Conservation (phyloP, 2,888 invertebrate genomes). For the Platycnemis pennipes region DNA sequence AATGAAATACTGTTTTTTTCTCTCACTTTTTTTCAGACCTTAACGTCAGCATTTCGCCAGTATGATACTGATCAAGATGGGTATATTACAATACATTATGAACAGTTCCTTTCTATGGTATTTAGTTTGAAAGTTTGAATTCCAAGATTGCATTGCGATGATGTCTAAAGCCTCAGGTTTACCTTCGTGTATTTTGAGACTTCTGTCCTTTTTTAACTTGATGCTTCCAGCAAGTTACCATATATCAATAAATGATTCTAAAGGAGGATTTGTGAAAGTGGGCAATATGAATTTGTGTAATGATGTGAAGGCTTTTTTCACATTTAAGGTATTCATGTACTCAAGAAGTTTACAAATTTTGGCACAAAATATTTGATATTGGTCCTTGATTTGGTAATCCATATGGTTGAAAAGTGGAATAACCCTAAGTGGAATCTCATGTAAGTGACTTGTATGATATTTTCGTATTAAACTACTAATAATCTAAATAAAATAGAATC, state of each 20-base stretch:
- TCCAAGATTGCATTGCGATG: background rate
- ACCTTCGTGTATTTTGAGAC: background rate
- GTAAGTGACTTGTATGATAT: background rate
- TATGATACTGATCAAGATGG: constrained; percentile 96
- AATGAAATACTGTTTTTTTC: constrained; percentile 72
- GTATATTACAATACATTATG: constrained; percentile 96
- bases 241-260: background rate
- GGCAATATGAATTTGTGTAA: background rate
- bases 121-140: constrained; percentile 78
- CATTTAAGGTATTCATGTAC: background rate
- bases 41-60: constrained; percentile 93
- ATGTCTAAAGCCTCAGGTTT: background rate
- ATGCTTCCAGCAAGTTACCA: background rate
- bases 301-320: background rate
- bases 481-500: background rate
- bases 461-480: background rate
- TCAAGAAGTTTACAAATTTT: background rate
- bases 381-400: background rate
- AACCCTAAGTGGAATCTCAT: background rate
- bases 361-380: background rate
- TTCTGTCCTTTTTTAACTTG: background rate
- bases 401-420: background rate
- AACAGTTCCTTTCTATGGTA: constrained; percentile 96
- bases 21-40: constrained; percentile 91
- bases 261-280: background rate